Percentiles rank a stretch among this genome's conserved stretches.
Evolutionary conservation across 2,888 invertebrate genomes (phyloP).

Genomic region (Erebia aethiops): DNA sequence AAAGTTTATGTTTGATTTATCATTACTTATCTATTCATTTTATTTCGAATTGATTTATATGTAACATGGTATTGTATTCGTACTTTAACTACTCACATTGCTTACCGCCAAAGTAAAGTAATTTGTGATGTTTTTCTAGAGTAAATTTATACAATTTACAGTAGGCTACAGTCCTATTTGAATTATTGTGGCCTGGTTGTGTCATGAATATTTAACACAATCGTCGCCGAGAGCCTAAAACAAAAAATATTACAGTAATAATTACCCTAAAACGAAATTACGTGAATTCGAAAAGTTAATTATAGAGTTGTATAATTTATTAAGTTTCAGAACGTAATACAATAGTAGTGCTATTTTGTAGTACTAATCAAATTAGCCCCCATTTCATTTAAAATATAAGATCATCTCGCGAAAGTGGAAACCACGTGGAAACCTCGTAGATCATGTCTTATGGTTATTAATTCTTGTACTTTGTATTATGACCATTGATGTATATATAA

Average conservation of each 20-base stretch:
- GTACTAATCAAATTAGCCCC: too few species aligned
- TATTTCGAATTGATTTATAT: neutral
- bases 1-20: too few species aligned
- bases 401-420: too few species aligned
- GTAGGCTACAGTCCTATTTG: neutral
- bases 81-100: neutral
- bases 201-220: conserved; percentile 15
- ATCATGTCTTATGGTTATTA: too few species aligned
- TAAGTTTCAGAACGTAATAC: neutral
- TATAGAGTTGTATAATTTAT: neutral
- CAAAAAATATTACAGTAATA: neutral
- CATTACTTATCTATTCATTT: too few species aligned
- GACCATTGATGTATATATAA: too few species aligned
- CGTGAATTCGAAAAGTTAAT: conserved; percentile 5
- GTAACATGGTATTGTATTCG: neutral
- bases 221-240: conserved; percentile 1
- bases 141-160: neutral
- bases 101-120: neutral
- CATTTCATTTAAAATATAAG: too few species aligned
- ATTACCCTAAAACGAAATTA: neutral
- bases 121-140: neutral
- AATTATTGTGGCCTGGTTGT: neutral
- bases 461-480: too few species aligned
- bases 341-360: too few species aligned
- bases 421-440: too few species aligned